Evolutionary conservation across 2,797 vertebrate species (phyloP).

Genomic region (Pangasius krempfi): DNA sequence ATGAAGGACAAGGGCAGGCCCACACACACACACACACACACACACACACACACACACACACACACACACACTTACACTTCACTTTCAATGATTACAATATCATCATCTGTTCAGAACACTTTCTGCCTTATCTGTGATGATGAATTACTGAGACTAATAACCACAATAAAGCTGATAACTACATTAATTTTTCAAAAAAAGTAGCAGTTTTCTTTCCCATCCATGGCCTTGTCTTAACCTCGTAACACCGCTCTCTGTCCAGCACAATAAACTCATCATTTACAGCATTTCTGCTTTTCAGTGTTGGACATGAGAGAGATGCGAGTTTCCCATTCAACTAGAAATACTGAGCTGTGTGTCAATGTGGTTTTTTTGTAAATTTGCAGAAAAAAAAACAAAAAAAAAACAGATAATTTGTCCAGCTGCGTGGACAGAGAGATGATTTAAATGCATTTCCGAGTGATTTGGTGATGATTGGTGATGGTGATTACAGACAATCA

Average conservation of each 20-base stretch:
- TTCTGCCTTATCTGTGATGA: background rate
- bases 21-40: background rate
- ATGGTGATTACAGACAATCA: background rate
- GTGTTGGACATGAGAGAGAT: background rate
- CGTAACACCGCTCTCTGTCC: background rate
- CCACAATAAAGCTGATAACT: background rate
- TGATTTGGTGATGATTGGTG: background rate
- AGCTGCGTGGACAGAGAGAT: background rate
- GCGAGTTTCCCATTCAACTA: background rate
- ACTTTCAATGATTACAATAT: background rate
- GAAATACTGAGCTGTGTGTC: background rate
- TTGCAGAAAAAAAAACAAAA: background rate
- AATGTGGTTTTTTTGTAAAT: background rate
- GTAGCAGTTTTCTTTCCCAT: background rate
- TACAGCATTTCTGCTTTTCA: background rate
- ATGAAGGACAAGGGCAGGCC: conserved; percentile 39
- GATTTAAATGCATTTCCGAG: background rate
- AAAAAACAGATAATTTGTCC: background rate
- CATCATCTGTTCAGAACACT: background rate
- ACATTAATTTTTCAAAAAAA: background rate
- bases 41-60: background rate
- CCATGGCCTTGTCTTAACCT: background rate
- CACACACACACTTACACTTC: background rate
- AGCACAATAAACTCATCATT: background rate
- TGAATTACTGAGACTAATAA: background rate